Conservation (phyloP, 2,113 vertebrate species). For the Phyllostomus hastatus region DNA sequence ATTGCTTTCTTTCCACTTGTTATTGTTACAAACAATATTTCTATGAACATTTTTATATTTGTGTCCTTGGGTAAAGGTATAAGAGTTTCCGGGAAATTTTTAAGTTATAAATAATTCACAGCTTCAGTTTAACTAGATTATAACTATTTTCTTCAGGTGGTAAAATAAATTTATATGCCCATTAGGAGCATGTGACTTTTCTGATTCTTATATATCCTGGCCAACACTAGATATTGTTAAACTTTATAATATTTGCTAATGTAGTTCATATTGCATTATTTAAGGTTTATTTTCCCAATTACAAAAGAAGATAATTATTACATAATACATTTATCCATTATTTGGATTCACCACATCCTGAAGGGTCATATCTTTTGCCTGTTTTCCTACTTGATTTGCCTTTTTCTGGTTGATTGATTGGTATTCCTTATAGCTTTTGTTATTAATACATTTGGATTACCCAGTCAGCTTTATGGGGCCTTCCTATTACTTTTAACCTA, state of each 20-base stretch:
- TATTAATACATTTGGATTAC: not conserved
- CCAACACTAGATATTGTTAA: not conserved
- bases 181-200: not conserved
- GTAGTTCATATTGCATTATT: not conserved
- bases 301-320: not conserved
- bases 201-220: not conserved
- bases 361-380: not conserved
- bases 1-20: not conserved
- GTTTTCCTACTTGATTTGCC: not conserved
- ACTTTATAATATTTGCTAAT: not conserved
- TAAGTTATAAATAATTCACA: not conserved
- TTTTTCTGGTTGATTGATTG: not conserved
- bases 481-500: not conserved
- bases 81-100: not conserved
- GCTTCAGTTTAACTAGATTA: not conserved
- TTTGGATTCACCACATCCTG: not conserved
- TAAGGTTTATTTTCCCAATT: not conserved
- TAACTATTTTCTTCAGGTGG: not conserved
- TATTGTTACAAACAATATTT: not conserved
- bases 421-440: not conserved
- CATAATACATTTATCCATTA: not conserved
- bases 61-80: not conserved
- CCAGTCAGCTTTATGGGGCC: not conserved
- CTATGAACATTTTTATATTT: not conserved
- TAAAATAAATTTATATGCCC: not conserved